Percentiles rank a stretch among this genome's conserved stretches.
These are phyloP conservation scores for Elymnias hypermnestra DNA, from an alignment of 1,140 invertebrate species.

Conservation along the genomic window DNA sequence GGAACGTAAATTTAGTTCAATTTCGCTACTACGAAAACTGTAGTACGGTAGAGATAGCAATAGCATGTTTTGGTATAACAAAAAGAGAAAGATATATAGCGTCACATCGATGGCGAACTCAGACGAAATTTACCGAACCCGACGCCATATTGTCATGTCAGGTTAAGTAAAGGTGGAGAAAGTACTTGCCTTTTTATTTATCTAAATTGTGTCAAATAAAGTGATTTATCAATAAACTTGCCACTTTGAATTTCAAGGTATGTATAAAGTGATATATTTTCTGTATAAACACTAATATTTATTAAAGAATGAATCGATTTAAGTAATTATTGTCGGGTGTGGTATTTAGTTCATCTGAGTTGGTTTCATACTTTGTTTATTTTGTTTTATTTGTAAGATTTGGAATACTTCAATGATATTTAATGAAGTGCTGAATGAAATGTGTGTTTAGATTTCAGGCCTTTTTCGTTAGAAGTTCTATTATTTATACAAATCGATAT, in stretches of 20 bases:
- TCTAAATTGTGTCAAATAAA: slow-evolving; percentile 30
- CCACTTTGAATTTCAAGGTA: slow-evolving; percentile 39
- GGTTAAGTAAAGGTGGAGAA: slow-evolving; percentile 50
- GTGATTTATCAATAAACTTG: slow-evolving; percentile 24
- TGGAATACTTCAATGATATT: slow-evolving; percentile 27
- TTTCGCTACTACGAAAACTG: slow-evolving; percentile 1
- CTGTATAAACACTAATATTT: background rate
- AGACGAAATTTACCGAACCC: slow-evolving; percentile 37
- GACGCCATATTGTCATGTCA: slow-evolving; percentile 70
- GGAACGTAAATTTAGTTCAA: slow-evolving; percentile 15
- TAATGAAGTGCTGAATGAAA: slow-evolving; percentile 27
- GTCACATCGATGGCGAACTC: slow-evolving; percentile 23
- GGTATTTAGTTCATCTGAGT: slow-evolving; percentile 62
- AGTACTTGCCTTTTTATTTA: slow-evolving; percentile 37
- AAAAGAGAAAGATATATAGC: slow-evolving; percentile 28
- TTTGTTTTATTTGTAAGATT: slow-evolving; percentile 50
- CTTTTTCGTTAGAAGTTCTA: slow-evolving; percentile 20
- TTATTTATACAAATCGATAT: slow-evolving; percentile 50
- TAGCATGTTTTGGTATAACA: background rate
- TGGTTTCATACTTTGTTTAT: slow-evolving; percentile 49
- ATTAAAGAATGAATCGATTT: slow-evolving; percentile 27
- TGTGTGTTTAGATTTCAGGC: slow-evolving; percentile 25
- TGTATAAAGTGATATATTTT: slow-evolving; percentile 14
- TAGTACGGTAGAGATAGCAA: slow-evolving; percentile 6
- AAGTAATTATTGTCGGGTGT: slow-evolving; percentile 55